phyloP scores from a whole-genome alignment of 92 coral and sea anemone species.

The Siderastrea siderea region DNA sequence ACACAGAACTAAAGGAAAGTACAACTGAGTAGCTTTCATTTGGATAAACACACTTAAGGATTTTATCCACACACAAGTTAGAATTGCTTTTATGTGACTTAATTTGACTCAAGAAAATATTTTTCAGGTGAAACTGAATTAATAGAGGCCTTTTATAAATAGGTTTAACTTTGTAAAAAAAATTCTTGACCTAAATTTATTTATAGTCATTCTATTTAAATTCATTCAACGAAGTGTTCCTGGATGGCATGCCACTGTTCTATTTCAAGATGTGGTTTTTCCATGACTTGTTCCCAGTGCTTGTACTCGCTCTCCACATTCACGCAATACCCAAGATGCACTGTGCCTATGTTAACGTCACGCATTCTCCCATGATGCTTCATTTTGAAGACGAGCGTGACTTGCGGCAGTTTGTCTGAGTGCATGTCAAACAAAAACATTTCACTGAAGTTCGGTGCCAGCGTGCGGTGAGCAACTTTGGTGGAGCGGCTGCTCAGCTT shows the following conservation, averaged over 20 bases:
- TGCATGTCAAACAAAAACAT: constrained; percentile 82
- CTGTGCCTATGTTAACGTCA: constrained; percentile 75
- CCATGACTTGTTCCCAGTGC: constrained; percentile 96
- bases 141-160: not conserved
- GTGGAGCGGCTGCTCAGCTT: constrained; percentile 83
- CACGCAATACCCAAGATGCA: constrained; percentile 90
- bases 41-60: no score
- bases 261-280: constrained; percentile 91
- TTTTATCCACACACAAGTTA: no score
- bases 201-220: not conserved
- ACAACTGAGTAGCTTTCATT: no score
- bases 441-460: constrained; percentile 81
- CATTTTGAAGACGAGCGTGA: constrained; percentile 82
- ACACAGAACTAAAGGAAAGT: no score
- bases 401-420: constrained; percentile 89
- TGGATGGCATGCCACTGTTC: constrained; percentile 92
- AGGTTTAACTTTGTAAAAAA: not conserved
- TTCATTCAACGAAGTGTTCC: constrained; percentile 42
- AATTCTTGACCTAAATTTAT: not conserved
- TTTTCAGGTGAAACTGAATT: not conserved
- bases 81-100: no score
- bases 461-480: constrained; percentile 67
- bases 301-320: constrained; percentile 90
- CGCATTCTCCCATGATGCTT: constrained; percentile 84
- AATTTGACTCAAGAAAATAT: no score